Base-by-base conservation (phyloP, 2,888 invertebrate species). In the Melipona bicolor region DNA sequence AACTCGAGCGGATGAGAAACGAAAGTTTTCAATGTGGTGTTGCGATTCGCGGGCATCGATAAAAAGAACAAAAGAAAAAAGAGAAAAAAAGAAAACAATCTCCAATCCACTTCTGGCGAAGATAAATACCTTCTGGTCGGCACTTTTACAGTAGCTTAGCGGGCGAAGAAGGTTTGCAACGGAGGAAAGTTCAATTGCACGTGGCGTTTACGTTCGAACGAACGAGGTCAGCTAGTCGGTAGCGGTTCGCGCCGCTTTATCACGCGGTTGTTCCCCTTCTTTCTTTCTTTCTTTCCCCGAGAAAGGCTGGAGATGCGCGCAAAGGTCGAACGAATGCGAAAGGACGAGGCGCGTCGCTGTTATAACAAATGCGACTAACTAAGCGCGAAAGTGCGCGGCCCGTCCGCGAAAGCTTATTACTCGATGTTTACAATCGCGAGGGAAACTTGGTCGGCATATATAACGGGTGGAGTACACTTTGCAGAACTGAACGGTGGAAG, bases 361-460 rank as follows among this genome's bases (percentile, higher is more conserved):
- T 77, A 72, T 85, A 85, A 89, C 87, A 89, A 89, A 88, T 81
- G 88, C 77, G 79, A 81, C 83, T 86, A 89, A 89, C 89, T 88
- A 88, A 89, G 88, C 90, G 83, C 87, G 89, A 89, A 89, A 89
- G 90, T 89, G 77, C 65, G 67, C 67, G 59, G 76, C 15, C 3
- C 67, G 79, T 88, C 83, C 79, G 80, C 83, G 79, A 83, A 89
- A 88, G 89, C 89, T 87, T 88, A 89, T 89, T 89, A 88, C 88
- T 77, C 73, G 87, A 84, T 89, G 90, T 89, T 89, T 88, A 88
- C 88, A 88, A 81, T 84, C 81, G 77, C 83, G 74, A 71, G 79
- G 43, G 88, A 88, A 89, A 89, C 88, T 89, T 89, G 85, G 81
- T 69, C 81, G 86, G n/a, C 64, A 78, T 56, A 74, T 81, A 36